These are phyloP conservation scores for Aurelia aurita complex sp. Pacific DNA, from an alignment of 30 jellyfish, hydroid and myxozoan genomes.

Conservation along the genomic window DNA sequence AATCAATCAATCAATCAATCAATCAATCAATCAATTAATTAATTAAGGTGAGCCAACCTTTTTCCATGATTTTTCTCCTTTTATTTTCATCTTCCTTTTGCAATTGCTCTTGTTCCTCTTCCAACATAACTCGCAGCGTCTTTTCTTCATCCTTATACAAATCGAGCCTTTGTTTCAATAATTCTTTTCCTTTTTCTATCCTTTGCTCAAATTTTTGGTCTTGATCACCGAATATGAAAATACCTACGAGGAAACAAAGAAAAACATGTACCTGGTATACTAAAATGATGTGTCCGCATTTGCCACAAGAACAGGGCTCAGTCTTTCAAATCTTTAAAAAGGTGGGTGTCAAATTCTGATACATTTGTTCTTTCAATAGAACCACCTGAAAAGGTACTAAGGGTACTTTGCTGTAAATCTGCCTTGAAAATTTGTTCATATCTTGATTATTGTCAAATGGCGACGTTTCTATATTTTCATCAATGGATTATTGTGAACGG, in stretches of 20 bases:
- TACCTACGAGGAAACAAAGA: constrained; percentile 30
- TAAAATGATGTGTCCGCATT: too few relatives aligned
- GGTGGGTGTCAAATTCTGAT: too few relatives aligned
- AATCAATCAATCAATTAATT: background rate
- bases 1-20: background rate
- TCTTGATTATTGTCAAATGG: too few relatives aligned
- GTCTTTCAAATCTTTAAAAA: too few relatives aligned
- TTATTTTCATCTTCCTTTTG: constrained; percentile 69
- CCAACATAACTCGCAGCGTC: constrained; percentile 77
- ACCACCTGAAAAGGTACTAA: too few relatives aligned
- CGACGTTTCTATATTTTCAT: too few relatives aligned
- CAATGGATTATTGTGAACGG: too few relatives aligned
- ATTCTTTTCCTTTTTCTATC: constrained; percentile 26
- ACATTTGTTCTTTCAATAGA: too few relatives aligned
- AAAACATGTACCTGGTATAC: background rate
- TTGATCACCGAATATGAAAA: constrained; percentile 70
- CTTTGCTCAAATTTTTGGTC: constrained; percentile 57
- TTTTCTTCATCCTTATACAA: constrained; percentile 80
- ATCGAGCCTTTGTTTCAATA: constrained; percentile 49
- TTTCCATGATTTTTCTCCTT: constrained; percentile 71
- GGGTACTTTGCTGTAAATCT: too few relatives aligned
- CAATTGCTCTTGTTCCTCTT: constrained; percentile 78
- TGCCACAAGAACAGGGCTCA: too few relatives aligned
- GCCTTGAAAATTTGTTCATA: too few relatives aligned
- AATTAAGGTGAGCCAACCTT: constrained; percentile 14